Evolutionary conservation across 2,888 invertebrate species (phyloP).

Genomic region (Leucophora obtusa): DNA sequence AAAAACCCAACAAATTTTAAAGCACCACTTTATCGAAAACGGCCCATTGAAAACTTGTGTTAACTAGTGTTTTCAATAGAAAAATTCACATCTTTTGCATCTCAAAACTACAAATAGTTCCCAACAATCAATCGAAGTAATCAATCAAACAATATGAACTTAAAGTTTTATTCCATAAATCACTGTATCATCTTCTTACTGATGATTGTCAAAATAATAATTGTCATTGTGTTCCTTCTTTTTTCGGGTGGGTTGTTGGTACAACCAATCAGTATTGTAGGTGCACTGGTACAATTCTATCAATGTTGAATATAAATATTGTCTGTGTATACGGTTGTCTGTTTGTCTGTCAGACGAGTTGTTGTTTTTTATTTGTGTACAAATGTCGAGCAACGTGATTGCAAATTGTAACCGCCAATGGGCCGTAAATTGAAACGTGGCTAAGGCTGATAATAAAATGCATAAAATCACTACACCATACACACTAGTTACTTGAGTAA

Average conservation of each 20-base stretch:
- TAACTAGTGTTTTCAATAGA: no score
- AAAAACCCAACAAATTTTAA: no score
- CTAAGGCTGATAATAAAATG: slow-evolving; percentile 75
- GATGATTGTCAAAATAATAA: slow-evolving; percentile 31
- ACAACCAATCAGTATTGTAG: background rate
- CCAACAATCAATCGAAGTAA: no score
- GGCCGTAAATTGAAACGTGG: slow-evolving; percentile 78
- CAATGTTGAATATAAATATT: slow-evolving; percentile 46
- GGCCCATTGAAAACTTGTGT: no score
- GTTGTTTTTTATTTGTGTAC: slow-evolving; percentile 18
- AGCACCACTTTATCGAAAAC: no score
- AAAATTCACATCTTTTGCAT: no score
- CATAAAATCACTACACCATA: slow-evolving; percentile 73
- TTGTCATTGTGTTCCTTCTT: slow-evolving; percentile 19
- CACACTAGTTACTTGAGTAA: slow-evolving; percentile 40
- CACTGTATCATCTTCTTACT: no score
- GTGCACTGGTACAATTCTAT: slow-evolving; percentile 16
- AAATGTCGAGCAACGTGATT: slow-evolving; percentile 73
- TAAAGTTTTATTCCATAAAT: no score
- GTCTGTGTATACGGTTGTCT: background rate
- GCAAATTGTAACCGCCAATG: slow-evolving; percentile 78
- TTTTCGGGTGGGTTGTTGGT: background rate
- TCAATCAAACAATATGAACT: no score
- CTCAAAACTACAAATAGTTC: no score
- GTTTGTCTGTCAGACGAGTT: background rate